Conservation (phyloP, 2,888 invertebrate genomes). For the Fissipunctia ypsillon region DNA sequence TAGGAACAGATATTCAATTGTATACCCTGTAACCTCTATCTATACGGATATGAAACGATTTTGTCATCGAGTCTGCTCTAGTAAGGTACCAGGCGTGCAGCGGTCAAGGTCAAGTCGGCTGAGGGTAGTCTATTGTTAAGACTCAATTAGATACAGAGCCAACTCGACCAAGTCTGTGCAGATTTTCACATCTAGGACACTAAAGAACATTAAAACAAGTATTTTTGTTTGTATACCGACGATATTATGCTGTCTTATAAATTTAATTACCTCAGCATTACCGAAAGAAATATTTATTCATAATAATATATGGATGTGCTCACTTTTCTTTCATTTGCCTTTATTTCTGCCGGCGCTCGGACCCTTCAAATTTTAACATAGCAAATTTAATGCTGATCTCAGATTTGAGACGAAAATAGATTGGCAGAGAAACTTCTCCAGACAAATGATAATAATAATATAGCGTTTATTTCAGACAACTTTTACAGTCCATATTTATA, state of each 20-base stretch:
- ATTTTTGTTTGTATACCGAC: conserved; percentile 26
- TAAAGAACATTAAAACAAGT: too few species aligned
- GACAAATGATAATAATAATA: too few species aligned
- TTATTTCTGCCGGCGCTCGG: too few species aligned
- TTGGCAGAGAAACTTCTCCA: not conserved
- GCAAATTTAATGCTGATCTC: too few species aligned
- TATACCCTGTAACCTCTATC: not conserved
- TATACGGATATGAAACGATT: conserved; percentile 9
- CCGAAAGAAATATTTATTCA: not conserved
- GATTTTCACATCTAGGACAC: conserved; percentile 3
- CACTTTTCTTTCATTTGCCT: conserved; percentile 1
- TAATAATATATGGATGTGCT: not conserved
- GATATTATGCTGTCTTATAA: not conserved
- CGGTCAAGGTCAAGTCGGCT: conserved; percentile 39
- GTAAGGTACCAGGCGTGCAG: not conserved
- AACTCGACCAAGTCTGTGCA: conserved; percentile 9
- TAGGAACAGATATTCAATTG: not conserved
- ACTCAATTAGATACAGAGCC: conserved; percentile 28
- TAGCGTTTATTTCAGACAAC: too few species aligned
- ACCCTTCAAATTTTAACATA: too few species aligned
- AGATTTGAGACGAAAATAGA: too few species aligned
- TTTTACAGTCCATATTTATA: too few species aligned
- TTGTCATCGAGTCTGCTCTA: not conserved
- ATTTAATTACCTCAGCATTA: conserved; percentile 22
- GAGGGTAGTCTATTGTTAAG: conserved; percentile 31